These are phyloP conservation scores for Calycopis cecrops DNA, from an alignment of 1,140 invertebrate genomes.

Conservation along the genomic window DNA sequence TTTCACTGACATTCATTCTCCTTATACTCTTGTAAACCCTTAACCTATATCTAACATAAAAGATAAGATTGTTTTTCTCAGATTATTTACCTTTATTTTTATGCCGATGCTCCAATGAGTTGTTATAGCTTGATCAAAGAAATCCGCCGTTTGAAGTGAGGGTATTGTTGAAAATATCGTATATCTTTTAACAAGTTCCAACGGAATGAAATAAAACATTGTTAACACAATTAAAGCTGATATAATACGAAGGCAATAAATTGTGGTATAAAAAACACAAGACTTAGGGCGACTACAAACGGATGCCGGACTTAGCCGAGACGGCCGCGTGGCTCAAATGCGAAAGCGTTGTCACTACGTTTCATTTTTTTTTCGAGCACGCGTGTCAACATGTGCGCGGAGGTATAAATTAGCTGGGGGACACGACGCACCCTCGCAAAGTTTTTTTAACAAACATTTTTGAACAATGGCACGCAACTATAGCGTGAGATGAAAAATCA, in stretches of 20 bases:
- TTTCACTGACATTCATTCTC: not conserved
- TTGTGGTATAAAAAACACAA: constrained; percentile 5
- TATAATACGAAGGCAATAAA: constrained; percentile 4
- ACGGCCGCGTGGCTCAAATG: constrained; percentile 50
- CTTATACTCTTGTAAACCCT: not conserved
- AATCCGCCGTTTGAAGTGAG: constrained; percentile 1
- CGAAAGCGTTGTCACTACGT: constrained; percentile 57
- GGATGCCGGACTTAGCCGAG: constrained; percentile 16
- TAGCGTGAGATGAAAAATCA: constrained; percentile 56
- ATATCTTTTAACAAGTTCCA: not conserved
- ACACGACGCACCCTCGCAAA: constrained; percentile 57
- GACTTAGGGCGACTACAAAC: constrained; percentile 13
- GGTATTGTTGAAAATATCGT: constrained; percentile 5
- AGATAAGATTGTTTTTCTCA: not conserved
- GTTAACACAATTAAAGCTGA: constrained; percentile 2
- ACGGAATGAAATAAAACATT: not conserved
- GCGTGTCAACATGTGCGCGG: constrained; percentile 71
- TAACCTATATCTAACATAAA: not conserved
- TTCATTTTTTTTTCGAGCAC: constrained; percentile 60
- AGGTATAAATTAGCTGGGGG: constrained; percentile 70
- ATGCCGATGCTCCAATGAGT: not conserved
- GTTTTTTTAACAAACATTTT: constrained; percentile 66
- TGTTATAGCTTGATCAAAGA: constrained; percentile 9
- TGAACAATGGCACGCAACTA: constrained; percentile 71
- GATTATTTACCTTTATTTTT: not conserved